Evolutionary conservation across 2,888 invertebrate genomes (phyloP).

Genomic region (Drosophila buzzatii): DNA sequence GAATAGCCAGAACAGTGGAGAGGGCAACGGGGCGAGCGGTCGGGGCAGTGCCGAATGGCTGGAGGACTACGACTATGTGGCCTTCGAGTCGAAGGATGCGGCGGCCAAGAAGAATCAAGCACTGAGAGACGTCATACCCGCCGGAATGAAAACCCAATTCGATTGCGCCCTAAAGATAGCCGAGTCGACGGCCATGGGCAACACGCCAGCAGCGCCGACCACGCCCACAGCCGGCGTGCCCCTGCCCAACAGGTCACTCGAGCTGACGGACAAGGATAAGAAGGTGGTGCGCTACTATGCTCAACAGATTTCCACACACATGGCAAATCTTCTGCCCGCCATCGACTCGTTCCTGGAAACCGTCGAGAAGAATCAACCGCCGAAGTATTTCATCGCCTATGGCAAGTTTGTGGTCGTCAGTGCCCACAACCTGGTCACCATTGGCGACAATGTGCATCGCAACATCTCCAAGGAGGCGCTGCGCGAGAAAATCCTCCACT

Average conservation of each 20-base stretch:
- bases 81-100: slow-evolving; percentile 91
- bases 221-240: slow-evolving; percentile 43
- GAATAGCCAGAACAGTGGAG: slow-evolving; percentile 32
- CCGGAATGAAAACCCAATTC: slow-evolving; percentile 90
- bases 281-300: slow-evolving; percentile 95
- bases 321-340: slow-evolving; percentile 93
- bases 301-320: slow-evolving; percentile 93
- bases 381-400: slow-evolving; percentile 96
- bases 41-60: slow-evolving; percentile 87
- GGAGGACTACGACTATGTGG: slow-evolving; percentile 97
- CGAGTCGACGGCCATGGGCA: slow-evolving; percentile 88
- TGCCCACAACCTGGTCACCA: slow-evolving; percentile 96
- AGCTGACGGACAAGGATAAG: slow-evolving; percentile 91
- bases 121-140: slow-evolving; percentile 89
- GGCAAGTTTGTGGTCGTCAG: slow-evolving; percentile 97
- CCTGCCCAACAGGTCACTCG: slow-evolving; percentile 58
- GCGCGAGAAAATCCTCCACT: slow-evolving; percentile 90
- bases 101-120: slow-evolving; percentile 90
- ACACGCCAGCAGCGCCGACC: slow-evolving; percentile 44
- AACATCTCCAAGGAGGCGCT: slow-evolving; percentile 92
- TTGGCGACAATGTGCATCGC: slow-evolving; percentile 96
- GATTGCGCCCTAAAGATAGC: slow-evolving; percentile 91
- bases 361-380: slow-evolving; percentile 96
- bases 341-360: slow-evolving; percentile 96
- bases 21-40: slow-evolving; percentile 17